Evolutionary conservation across 2,797 vertebrate species (phyloP), one percentile per base, ranked within the genome.

Genomic region (Anguilla marmorata): DNA sequence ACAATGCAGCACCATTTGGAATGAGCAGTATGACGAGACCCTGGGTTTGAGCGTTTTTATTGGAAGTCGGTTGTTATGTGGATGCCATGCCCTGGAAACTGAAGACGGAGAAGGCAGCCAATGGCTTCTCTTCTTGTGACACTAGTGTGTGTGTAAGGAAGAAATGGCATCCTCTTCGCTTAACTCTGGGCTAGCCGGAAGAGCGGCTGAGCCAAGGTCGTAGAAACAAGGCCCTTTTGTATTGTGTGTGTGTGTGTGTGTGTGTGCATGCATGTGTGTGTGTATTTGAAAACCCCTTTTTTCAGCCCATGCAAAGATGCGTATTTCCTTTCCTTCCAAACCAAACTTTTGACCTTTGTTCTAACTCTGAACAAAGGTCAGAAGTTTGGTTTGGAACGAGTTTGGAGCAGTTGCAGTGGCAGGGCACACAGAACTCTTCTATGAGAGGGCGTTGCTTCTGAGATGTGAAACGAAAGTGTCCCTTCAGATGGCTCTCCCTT

Each of bases 161-260:
- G 76, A 80, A 80, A 80, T 45, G 76, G 14, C 37, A 80, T 80
- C 37, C 5, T 24, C 41, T 21, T 80, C 76, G 48, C 12, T 80
- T 79, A 37, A 79, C 37, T 79, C 87, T 58, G 76, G 19, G 52
- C 37, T 8, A 3, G 54, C 69, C 72, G 85, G 27, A 90, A 87
- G 66, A 82, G 60, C 30, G 63, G 60, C 14, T 66, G 48, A 90
- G 85, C 83, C 86, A 89, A 92, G 88, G 91, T 85, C 85, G 88
- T 30, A 52, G 87, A 88, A 91, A 92, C 91, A 93, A 92, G 82
- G 54, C 11, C 74, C 90, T 91, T 89, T 92, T 93, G 92, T 92
- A 80, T 84, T 87, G 88, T 89, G 63, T 69, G 63, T 69, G 24
- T 69, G 63, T 66, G 63, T 24, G 63, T n/a, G 63, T 27, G 19